These are phyloP conservation scores for Tylochromis polylepis DNA, from an alignment of 2,113 vertebrate genomes.

Conservation along the genomic window DNA sequence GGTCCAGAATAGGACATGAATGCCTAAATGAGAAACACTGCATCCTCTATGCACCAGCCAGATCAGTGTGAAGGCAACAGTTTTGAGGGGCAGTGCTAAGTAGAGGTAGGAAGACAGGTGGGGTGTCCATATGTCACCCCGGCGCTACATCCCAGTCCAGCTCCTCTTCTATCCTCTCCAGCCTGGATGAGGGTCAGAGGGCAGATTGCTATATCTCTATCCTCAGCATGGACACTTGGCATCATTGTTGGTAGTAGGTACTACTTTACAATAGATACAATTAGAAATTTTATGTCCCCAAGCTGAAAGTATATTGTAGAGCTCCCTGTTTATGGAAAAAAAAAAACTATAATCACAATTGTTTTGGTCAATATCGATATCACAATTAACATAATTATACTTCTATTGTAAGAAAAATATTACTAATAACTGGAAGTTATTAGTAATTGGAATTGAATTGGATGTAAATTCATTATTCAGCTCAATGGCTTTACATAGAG, in stretches of 20 bases:
- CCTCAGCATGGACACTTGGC: constrained; percentile 24
- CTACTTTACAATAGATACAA: background rate
- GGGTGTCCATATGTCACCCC: constrained; percentile 35
- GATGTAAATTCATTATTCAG: too few relatives aligned
- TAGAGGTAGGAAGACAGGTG: constrained; percentile 43
- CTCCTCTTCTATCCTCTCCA: constrained; percentile 1
- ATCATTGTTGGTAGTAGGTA: background rate
- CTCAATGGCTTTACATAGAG: too few relatives aligned
- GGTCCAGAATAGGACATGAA: background rate
- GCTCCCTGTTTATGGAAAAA: too few relatives aligned
- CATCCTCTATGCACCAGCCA: background rate
- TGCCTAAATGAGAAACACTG: background rate
- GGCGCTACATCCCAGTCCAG: background rate
- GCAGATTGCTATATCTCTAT: constrained; percentile 14
- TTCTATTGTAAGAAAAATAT: too few relatives aligned
- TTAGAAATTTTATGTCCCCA: background rate
- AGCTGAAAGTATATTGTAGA: background rate
- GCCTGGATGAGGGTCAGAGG: constrained; percentile 37
- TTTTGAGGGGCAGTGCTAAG: constrained; percentile 4
- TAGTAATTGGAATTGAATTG: background rate
- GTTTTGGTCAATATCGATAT: background rate
- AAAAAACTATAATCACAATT: background rate
- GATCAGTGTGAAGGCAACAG: constrained; percentile 2
- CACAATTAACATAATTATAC: background rate
- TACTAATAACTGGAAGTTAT: background rate